These are phyloP conservation scores for Eumacrocentrus americanus DNA, from an alignment of 2,888 invertebrate species.

Conservation along the genomic window DNA sequence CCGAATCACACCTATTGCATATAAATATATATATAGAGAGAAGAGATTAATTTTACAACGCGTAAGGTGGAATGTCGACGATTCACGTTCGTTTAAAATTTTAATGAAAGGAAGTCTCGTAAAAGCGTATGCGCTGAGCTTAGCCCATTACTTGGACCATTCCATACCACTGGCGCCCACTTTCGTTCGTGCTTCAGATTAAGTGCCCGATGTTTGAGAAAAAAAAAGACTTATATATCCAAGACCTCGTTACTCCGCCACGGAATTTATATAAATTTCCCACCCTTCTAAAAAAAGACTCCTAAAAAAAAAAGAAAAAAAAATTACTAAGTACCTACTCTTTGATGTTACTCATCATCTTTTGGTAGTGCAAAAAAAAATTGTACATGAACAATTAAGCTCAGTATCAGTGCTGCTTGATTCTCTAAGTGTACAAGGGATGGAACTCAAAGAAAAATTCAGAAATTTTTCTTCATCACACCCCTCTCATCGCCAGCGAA, in stretches of 20 bases:
- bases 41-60: slow-evolving; percentile 37
- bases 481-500: slow-evolving; percentile 3
- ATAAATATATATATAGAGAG: background rate
- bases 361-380: too few species aligned
- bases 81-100: slow-evolving; percentile 36
- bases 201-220: too few species aligned
- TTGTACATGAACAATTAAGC: background rate
- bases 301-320: background rate
- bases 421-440: background rate
- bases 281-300: too few species aligned
- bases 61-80: slow-evolving; percentile 25
- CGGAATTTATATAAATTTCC: too few species aligned
- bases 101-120: slow-evolving; percentile 40
- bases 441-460: background rate
- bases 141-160: slow-evolving; percentile 39
- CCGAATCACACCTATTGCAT: background rate
- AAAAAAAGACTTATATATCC: too few species aligned
- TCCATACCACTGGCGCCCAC: slow-evolving; percentile 25
- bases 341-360: too few species aligned
- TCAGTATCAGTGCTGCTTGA: background rate
- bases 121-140: slow-evolving; percentile 39
- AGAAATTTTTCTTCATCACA: background rate
- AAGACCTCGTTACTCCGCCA: too few species aligned
- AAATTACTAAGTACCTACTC: too few species aligned
- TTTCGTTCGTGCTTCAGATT: slow-evolving; percentile 26